Percentiles rank a stretch among this genome's conserved stretches.
Conservation (phyloP, 1,140 invertebrate species). For the Mizuhopecten yessoensis region DNA sequence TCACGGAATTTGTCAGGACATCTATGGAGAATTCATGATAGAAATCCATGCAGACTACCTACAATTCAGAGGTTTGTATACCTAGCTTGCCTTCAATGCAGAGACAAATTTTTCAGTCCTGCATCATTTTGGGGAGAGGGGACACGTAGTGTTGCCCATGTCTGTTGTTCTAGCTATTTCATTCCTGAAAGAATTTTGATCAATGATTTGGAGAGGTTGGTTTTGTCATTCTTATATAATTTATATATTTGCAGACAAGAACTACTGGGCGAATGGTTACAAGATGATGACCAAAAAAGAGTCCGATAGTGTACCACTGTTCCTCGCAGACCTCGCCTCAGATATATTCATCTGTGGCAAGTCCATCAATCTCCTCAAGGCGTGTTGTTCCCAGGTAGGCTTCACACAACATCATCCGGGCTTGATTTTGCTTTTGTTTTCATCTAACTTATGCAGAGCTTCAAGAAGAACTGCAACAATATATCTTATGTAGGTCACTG, state of each 20-base stretch:
- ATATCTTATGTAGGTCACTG: too few species aligned
- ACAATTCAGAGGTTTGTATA: conserved; percentile 75
- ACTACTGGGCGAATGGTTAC: conserved; percentile 80
- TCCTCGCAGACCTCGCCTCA: conserved; percentile 73
- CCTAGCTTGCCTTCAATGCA: neutral
- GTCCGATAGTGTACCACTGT: conserved; percentile 73
- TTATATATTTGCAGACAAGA: conserved; percentile 73
- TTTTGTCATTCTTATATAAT: too few species aligned
- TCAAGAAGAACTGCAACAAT: too few species aligned
- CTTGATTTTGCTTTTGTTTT: too few species aligned
- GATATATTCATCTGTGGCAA: conserved; percentile 82
- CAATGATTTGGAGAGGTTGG: too few species aligned
- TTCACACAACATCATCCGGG: too few species aligned
- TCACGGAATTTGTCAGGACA: conserved; percentile 77
- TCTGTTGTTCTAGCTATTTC: too few species aligned
- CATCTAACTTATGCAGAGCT: too few species aligned
- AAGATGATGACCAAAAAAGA: conserved; percentile 65
- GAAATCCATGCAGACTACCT: conserved; percentile 75
- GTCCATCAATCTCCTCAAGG: conserved; percentile 79
- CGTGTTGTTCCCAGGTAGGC: conserved; percentile 77
- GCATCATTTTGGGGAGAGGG: too few species aligned
- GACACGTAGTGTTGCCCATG: too few species aligned
- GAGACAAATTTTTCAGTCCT: neutral
- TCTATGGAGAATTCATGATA: conserved; percentile 81
- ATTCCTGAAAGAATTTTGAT: too few species aligned